These are phyloP conservation scores for Crocuta crocuta DNA, from an alignment of 2,113 vertebrate genomes.

Conservation along the genomic window DNA sequence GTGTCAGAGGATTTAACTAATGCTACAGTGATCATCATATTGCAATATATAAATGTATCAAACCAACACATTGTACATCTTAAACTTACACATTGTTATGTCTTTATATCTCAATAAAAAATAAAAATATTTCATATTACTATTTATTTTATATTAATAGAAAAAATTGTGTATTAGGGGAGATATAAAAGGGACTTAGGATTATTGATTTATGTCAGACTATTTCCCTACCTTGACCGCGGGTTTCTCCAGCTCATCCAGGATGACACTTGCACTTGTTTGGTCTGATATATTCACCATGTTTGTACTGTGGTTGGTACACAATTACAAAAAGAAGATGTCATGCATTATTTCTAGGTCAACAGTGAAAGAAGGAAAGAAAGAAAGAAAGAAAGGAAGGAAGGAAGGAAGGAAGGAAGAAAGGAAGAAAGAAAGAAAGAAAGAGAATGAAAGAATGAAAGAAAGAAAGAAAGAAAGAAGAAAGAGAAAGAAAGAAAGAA, in stretches of 20 bases:
- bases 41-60: neutral
- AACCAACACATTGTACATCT: neutral
- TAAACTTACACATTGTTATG: neutral
- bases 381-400: neutral
- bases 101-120: neutral
- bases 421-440: too few species aligned
- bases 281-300: conserved; percentile 94
- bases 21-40: neutral
- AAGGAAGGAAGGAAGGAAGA: neutral
- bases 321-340: conserved; percentile 88
- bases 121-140: neutral
- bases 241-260: conserved; percentile 95
- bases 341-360: neutral
- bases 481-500: too few species aligned
- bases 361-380: neutral
- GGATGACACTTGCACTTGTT: conserved; percentile 96
- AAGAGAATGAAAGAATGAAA: too few species aligned
- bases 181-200: neutral
- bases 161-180: neutral
- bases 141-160: neutral
- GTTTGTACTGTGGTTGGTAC: conserved; percentile 94
- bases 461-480: too few species aligned
- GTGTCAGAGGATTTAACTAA: neutral
- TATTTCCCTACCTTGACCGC: conserved; percentile 93
- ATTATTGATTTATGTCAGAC: neutral